Conservation (phyloP, 2,113 vertebrate genomes). For the Sinocyclocheilus anshuiensis region DNA sequence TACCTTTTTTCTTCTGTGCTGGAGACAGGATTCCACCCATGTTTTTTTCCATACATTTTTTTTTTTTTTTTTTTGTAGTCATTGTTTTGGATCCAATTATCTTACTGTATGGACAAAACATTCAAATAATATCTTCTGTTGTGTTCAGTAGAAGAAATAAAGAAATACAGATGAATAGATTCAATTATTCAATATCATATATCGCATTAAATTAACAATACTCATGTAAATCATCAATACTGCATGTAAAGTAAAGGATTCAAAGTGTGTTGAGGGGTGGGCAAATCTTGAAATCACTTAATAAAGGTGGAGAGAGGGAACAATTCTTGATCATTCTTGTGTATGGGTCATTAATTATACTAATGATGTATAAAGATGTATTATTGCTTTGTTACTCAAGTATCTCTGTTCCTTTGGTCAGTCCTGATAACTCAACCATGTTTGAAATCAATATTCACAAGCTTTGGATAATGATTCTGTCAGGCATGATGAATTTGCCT, state of each 20-base stretch:
- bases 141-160: background rate
- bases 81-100: background rate
- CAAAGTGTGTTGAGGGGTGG: background rate
- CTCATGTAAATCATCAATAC: background rate
- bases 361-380: conserved; percentile 4
- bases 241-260: background rate
- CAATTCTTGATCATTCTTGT: conserved; percentile 17
- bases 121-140: background rate
- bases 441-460: conserved; percentile 39
- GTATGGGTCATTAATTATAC: background rate
- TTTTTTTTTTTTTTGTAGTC: too few relatives aligned
- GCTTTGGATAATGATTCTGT: conserved; percentile 38
- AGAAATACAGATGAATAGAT: background rate
- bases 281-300: background rate
- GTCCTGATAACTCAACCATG: background rate
- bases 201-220: background rate
- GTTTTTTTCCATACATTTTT: too few relatives aligned
- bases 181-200: background rate
- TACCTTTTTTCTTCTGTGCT: background rate
- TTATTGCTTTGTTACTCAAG: conserved; percentile 1
- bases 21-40: background rate
- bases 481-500: conserved; percentile 28
- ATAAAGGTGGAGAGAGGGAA: background rate
- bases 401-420: conserved; percentile 18
- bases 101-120: background rate